Percentiles rank a stretch among this genome's conserved stretches.
Evolutionary conservation across 2,888 invertebrate species (phyloP).

Genomic region (Hydriomena furcata): DNA sequence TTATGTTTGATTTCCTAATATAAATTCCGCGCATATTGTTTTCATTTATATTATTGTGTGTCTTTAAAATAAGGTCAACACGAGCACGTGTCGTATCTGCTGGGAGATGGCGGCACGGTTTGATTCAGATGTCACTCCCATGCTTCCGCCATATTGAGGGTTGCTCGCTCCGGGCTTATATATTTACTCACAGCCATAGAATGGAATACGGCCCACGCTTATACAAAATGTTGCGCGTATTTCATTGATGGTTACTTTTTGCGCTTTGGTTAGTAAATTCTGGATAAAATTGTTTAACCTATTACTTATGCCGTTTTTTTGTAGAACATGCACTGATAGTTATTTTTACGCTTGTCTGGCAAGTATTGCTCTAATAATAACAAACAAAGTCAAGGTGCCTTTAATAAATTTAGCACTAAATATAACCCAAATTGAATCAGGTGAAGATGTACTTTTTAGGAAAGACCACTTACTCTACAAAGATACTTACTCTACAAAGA

Average conservation of each 20-base stretch:
- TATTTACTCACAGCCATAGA: conserved; percentile 25
- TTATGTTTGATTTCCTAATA: neutral
- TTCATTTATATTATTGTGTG: conserved; percentile 6
- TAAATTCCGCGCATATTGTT: conserved; percentile 1
- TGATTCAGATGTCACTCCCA: conserved; percentile 60
- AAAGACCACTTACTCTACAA: too few species aligned
- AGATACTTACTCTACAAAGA: too few species aligned
- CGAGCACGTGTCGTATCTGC: conserved; percentile 33
- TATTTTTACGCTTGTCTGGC: too few species aligned
- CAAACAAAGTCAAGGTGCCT: too few species aligned
- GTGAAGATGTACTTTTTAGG: too few species aligned
- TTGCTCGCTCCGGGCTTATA: conserved; percentile 37
- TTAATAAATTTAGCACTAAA: too few species aligned
- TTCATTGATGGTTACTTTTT: conserved; percentile 9
- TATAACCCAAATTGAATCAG: too few species aligned
- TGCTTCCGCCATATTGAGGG: conserved; percentile 45
- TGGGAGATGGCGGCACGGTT: conserved; percentile 35
- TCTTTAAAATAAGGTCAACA: conserved; percentile 28
- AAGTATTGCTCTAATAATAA: too few species aligned
- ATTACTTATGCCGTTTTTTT: too few species aligned
- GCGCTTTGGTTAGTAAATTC: conserved; percentile 8
- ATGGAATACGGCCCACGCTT: conserved; percentile 17
- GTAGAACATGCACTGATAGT: too few species aligned
- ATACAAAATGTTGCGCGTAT: conserved; percentile 16
- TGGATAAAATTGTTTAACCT: too few species aligned